These are phyloP conservation scores for Taphrorychus bicolor DNA, from an alignment of 2,888 invertebrate species.

Conservation along the genomic window DNA sequence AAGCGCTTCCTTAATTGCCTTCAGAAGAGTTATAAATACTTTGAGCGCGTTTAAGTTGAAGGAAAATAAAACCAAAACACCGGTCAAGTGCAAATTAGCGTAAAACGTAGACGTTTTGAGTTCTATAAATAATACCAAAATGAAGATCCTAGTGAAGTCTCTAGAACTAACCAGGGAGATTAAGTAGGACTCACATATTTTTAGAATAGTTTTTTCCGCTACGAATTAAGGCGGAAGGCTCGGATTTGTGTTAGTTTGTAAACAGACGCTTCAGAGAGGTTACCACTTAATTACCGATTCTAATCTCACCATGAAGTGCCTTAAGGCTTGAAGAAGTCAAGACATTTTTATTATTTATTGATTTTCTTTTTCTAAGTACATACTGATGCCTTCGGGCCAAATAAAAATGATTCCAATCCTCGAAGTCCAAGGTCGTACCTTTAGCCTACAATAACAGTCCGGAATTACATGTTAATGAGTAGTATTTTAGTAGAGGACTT, in stretches of 20 bases:
- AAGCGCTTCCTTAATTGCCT: conserved; percentile 28
- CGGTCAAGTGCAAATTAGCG: background rate
- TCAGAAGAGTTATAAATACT: conserved; percentile 27
- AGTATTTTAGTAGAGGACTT: too few species aligned
- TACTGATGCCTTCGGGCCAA: too few species aligned
- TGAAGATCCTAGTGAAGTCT: background rate
- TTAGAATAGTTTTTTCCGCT: background rate
- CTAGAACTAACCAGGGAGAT: too few species aligned
- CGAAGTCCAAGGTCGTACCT: too few species aligned
- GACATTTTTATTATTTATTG: too few species aligned
- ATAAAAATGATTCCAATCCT: too few species aligned
- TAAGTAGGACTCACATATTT: background rate
- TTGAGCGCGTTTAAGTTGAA: too few species aligned
- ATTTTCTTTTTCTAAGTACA: too few species aligned
- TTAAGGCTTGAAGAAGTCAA: too few species aligned
- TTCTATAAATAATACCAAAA: background rate
- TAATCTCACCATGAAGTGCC: background rate
- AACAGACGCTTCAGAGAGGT: background rate
- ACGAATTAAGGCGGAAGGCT: background rate
- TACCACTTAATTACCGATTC: background rate
- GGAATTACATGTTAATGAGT: too few species aligned
- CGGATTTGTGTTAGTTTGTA: background rate
- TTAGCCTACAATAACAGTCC: too few species aligned
- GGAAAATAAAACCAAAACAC: background rate
- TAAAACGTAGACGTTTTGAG: background rate